These are phyloP conservation scores for Lasioglossum leucozonium DNA, from an alignment of 2,888 invertebrate species.

Conservation along the genomic window DNA sequence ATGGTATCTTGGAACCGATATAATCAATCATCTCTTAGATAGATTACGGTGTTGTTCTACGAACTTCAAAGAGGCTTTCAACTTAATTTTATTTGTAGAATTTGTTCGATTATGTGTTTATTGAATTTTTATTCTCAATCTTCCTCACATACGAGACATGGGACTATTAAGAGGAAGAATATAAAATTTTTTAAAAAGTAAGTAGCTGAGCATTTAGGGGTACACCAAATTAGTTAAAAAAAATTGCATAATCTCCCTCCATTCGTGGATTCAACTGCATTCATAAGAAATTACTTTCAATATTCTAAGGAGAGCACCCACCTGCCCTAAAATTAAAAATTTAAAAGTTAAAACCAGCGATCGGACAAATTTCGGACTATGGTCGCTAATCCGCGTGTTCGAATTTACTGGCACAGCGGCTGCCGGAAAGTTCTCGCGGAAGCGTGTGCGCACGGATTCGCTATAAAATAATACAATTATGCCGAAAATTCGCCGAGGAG, in stretches of 20 bases:
- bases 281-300: not conserved
- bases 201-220: too few species aligned
- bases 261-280: not conserved
- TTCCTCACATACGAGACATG: too few species aligned
- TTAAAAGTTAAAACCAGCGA: too few species aligned
- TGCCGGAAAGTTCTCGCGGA: not conserved
- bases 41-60: not conserved
- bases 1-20: not conserved
- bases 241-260: too few species aligned
- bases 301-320: too few species aligned
- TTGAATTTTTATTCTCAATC: too few species aligned
- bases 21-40: not conserved
- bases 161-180: too few species aligned
- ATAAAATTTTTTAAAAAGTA: too few species aligned
- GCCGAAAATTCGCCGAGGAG: conserved; percentile 38
- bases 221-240: too few species aligned
- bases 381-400: not conserved
- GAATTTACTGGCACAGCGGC: not conserved
- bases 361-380: not conserved
- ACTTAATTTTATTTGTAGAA: not conserved
- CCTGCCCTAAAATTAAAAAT: too few species aligned
- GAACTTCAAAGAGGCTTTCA: not conserved
- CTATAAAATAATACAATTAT: conserved; percentile 33
- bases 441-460: not conserved
- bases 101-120: not conserved